Conservation (phyloP, 2,797 vertebrate species). For the Sebastes nivosus region DNA sequence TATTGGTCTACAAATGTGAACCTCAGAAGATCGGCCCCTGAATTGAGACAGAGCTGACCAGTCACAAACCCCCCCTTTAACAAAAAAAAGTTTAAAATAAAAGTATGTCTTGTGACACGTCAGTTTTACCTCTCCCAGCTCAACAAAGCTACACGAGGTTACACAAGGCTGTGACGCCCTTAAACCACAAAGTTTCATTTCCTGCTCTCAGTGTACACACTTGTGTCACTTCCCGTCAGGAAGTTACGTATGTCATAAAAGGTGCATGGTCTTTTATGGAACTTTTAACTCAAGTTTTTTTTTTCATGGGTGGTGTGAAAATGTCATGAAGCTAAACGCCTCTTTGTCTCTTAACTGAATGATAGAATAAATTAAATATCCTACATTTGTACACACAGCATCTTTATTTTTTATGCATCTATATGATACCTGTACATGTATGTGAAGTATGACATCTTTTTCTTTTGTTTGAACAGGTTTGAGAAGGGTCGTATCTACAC, state of each 20-base stretch:
- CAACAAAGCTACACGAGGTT: neutral
- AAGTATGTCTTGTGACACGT: neutral
- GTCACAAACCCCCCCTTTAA: neutral
- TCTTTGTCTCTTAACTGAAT: neutral
- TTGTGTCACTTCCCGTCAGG: slow-evolving; percentile 79
- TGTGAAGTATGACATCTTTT: neutral
- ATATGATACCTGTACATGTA: too few relatives aligned
- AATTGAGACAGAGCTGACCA: neutral
- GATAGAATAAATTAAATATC: neutral
- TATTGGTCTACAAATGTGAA: neutral
- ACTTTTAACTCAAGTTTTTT: neutral
- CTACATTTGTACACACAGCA: neutral
- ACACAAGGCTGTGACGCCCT: slow-evolving; percentile 48
- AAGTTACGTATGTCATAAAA: slow-evolving; percentile 16
- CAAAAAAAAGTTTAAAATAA: neutral
- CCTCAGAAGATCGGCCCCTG: neutral
- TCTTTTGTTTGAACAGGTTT: slow-evolving; percentile 80
- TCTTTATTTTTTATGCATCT: neutral
- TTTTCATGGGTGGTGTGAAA: neutral
- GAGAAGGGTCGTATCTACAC: slow-evolving; percentile 91
- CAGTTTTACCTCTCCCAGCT: neutral
- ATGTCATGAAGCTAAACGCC: neutral
- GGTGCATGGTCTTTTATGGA: neutral
- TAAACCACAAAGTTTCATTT: slow-evolving; percentile 70
- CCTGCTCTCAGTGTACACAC: slow-evolving; percentile 71